A percentile compares a stretch with the other conserved stretches of the same genome.
phyloP scores from a whole-genome alignment of 1,140 invertebrate species.

The Choristoneura fumiferana region DNA sequence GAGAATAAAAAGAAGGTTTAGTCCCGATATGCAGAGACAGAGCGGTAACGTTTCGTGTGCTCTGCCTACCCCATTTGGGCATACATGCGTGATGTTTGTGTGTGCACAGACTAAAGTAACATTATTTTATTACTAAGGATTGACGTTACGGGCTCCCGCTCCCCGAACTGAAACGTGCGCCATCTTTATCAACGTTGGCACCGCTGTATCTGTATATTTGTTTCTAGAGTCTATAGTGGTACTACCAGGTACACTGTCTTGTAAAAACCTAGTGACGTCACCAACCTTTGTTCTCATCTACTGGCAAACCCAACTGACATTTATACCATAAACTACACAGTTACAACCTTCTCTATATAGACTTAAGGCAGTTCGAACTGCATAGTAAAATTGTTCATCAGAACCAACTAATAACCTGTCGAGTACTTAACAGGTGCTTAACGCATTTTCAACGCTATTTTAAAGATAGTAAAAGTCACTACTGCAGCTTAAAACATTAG shows the following conservation, averaged over 20 bases:
- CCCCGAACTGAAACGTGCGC: too few species aligned
- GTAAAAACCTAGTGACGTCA: slow-evolving; percentile 34
- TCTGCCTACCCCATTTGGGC: too few species aligned
- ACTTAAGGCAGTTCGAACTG: neutral
- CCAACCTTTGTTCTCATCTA: slow-evolving; percentile 28
- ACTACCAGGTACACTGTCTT: slow-evolving; percentile 35
- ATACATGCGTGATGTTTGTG: too few species aligned
- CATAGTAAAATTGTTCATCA: slow-evolving; percentile 3
- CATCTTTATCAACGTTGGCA: too few species aligned
- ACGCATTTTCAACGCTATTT: neutral
- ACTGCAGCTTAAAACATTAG: neutral
- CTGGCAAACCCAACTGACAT: neutral
- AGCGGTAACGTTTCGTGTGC: too few species aligned
- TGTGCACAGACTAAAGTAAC: too few species aligned
- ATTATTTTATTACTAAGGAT: too few species aligned
- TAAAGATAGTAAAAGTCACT: neutral
- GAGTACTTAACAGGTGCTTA: neutral
- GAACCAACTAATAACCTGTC: slow-evolving; percentile 8
- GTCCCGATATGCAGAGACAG: too few species aligned
- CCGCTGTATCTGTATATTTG: too few species aligned
- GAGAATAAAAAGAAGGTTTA: too few species aligned
- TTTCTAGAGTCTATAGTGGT: slow-evolving; percentile 19
- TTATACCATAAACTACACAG: neutral
- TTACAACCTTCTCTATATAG: neutral
- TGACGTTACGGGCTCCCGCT: too few species aligned